Evolutionary conservation across 2,797 vertebrate genomes (phyloP).

Genomic region (Malurus leucopterus): DNA sequence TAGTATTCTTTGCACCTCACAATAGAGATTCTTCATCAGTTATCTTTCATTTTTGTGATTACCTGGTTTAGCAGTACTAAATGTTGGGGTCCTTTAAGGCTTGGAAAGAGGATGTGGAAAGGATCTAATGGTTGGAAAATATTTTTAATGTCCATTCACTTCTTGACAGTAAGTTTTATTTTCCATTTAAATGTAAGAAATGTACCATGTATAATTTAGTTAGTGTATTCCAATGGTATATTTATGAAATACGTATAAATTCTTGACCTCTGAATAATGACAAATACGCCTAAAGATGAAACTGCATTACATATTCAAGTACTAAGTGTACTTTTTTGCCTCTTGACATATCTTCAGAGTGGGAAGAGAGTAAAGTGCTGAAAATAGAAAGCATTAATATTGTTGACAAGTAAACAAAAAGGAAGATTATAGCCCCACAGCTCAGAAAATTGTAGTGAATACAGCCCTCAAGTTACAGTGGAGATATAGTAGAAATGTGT

Average conservation of each 20-base stretch:
- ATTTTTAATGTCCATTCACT: background rate
- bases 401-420: conserved; percentile 58
- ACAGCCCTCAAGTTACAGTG: background rate
- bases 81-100: background rate
- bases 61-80: background rate
- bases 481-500: background rate
- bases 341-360: conserved; percentile 22
- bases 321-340: background rate
- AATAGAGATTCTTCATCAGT: background rate
- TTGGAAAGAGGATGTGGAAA: background rate
- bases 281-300: background rate
- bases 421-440: conserved; percentile 25
- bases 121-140: background rate
- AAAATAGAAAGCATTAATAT: conserved; percentile 49
- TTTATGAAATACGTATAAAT: background rate
- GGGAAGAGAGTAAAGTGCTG: conserved; percentile 13
- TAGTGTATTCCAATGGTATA: background rate
- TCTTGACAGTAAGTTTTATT: background rate
- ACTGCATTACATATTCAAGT: background rate
- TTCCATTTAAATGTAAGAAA: background rate
- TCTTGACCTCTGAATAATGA: background rate
- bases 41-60: background rate
- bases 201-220: background rate
- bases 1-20: background rate
- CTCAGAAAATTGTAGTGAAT: conserved; percentile 6